Base-by-base conservation (phyloP, 2,113 vertebrate species). In the Daboia siamensis region DNA sequence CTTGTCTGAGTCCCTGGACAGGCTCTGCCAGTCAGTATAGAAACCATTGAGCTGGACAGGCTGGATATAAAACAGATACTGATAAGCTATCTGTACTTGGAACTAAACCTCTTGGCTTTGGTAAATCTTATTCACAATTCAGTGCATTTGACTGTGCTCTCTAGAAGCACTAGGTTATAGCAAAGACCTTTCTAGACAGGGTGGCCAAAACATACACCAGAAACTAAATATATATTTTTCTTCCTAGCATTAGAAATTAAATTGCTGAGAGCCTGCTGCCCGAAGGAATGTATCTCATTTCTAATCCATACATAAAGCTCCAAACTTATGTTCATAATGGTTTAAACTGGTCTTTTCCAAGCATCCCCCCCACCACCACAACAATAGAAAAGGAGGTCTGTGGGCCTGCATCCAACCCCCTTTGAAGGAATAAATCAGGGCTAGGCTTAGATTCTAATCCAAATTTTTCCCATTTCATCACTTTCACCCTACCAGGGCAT, bases 81-180 rank as follows among this genome's bases (percentile, higher is more conserved):
- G 74, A 80, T 80, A 44, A 17, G 33, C 21, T 11, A 26, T 44
- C 54, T 89, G 39, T 89, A 46, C 55, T 54, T 87, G 51, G 51
- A 48, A 9, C 6, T 87, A n/a, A 87, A 46, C 39, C 33, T 44
- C 12, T 39, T 89, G 5, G 8, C 11, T 59, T 59, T 57, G 39
- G 4, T 52, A 52, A 52, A 52, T 7, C 51, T 54, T 87, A 87
- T 52, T 33, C 13, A 54, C 29, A 33, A 17, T 51, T 54, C 29
- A 54, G 29, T 54, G 29, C 33, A 80, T 24, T 46, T 94, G 93
- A 89, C 29, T 86, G 61, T 0, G 0, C 52, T 26, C 90, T 56
- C 90, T 95, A 48, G 93, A 92, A 94, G 52, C 21, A 48, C 1
- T 33, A 29, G 33, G 23, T 39, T 55, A 23, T 74, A 56, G 12